Percentiles rank a stretch among this genome's conserved stretches.
phyloP scores from a whole-genome alignment of 2,888 invertebrate genomes.

The Eristalis intricaria region DNA sequence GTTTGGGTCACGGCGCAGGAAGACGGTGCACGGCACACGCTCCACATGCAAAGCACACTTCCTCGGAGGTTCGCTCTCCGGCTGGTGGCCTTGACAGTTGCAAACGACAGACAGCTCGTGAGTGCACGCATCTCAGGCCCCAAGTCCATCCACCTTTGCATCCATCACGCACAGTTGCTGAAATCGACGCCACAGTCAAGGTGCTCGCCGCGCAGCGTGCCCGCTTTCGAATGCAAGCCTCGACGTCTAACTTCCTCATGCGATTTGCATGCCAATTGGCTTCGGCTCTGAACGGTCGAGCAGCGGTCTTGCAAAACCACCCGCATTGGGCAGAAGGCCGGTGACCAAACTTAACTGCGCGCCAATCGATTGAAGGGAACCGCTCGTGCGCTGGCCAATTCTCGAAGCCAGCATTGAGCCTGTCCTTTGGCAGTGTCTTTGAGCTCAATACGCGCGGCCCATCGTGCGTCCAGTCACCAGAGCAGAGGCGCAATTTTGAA shows the following conservation, averaged over 20 bases:
- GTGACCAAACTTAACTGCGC: slow-evolving; percentile 19
- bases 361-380: slow-evolving; percentile 49
- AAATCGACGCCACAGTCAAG: slow-evolving; percentile 62
- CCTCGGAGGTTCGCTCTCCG: background rate
- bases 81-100: slow-evolving; percentile 31
- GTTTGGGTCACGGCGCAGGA: background rate
- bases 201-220: background rate
- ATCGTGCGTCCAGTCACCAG: background rate
- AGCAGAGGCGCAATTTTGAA: background rate
- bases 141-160: slow-evolving; percentile 32
- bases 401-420: slow-evolving; percentile 43
- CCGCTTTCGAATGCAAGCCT: slow-evolving; percentile 59
- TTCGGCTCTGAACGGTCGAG: slow-evolving; percentile 13
- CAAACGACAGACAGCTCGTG: background rate
- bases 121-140: background rate
- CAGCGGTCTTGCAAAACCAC: slow-evolving; percentile 58
- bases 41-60: background rate
- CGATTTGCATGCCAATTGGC: slow-evolving; percentile 61
- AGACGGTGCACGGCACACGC: background rate
- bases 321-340: slow-evolving; percentile 46
- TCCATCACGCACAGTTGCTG: slow-evolving; percentile 11
- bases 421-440: slow-evolving; percentile 64
- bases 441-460: slow-evolving; percentile 58
- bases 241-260: slow-evolving; percentile 64
- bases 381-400: slow-evolving; percentile 42